Evolutionary conservation across 2,797 vertebrate species (phyloP).

Genomic region (Holocentrus rufus): DNA sequence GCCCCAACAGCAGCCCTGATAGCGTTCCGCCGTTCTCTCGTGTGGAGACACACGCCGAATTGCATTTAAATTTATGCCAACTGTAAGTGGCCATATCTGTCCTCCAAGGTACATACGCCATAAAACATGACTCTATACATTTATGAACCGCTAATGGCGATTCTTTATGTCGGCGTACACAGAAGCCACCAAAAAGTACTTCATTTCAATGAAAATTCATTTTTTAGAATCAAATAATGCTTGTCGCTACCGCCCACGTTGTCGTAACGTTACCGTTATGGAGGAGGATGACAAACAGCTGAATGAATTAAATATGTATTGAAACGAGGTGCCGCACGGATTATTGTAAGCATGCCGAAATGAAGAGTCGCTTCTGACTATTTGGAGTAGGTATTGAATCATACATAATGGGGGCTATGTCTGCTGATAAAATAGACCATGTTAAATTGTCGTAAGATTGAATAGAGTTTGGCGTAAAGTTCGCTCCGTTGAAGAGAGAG

Average conservation of each 20-base stretch:
- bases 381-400: neutral
- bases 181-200: too few species aligned
- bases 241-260: neutral
- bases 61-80: neutral
- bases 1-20: neutral
- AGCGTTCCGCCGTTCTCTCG: neutral
- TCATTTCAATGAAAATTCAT: conserved; percentile 11
- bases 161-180: too few species aligned
- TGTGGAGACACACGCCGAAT: conserved; percentile 28
- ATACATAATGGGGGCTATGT: neutral
- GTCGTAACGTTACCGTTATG: too few species aligned
- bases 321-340: too few species aligned
- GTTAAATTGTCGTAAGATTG: neutral
- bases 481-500: neutral
- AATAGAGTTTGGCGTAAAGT: conserved; percentile 6
- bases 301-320: too few species aligned
- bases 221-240: conserved; percentile 27
- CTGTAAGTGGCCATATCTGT: neutral
- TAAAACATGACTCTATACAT: neutral
- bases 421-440: too few species aligned
- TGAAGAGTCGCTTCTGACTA: neutral
- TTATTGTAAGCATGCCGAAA: neutral
- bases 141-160: too few species aligned
- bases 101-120: neutral
- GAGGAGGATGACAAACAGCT: neutral